A percentile compares a stretch with the other conserved stretches of the same genome.
phyloP scores from a whole-genome alignment of 2,888 invertebrate species.

The Zaprionus lineosus region DNA sequence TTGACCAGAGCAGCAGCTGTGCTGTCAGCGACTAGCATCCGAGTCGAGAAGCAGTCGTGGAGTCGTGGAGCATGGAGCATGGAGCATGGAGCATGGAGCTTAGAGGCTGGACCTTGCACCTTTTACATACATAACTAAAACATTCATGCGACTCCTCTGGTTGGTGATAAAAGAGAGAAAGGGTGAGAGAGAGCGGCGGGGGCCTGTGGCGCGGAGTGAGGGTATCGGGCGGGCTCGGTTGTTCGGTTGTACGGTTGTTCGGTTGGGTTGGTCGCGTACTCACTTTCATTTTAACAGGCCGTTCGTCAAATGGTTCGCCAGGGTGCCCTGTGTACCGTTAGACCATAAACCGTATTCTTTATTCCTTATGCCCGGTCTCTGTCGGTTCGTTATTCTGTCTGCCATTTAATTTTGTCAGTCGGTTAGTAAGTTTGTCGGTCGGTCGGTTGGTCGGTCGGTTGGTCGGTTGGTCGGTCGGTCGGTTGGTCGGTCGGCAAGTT shows the following conservation, averaged over 20 bases:
- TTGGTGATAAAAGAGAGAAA: background rate
- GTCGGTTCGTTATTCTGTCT: background rate
- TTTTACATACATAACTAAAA: slow-evolving; percentile 5
- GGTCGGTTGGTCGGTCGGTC: background rate
- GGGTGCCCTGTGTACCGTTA: background rate
- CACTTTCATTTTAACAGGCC: slow-evolving; percentile 52
- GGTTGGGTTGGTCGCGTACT: slow-evolving; percentile 19
- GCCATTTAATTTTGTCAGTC: background rate
- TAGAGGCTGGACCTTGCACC: slow-evolving; percentile 43
- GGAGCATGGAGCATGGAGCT: too few species aligned
- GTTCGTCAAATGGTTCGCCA: slow-evolving; percentile 42
- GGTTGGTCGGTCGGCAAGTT: background rate
- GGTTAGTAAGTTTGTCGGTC: background rate
- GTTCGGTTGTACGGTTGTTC: background rate
- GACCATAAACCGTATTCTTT: background rate
- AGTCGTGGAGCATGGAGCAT: background rate
- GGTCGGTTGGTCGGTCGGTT: background rate
- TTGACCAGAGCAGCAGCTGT: slow-evolving; percentile 34
- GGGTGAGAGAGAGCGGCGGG: background rate
- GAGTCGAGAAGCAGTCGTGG: slow-evolving; percentile 20
- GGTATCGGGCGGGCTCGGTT: too few species aligned
- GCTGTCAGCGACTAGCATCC: slow-evolving; percentile 10
- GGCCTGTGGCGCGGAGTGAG: too few species aligned
- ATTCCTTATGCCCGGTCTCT: background rate
- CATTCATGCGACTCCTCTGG: background rate